A percentile compares a stretch with the other conserved stretches of the same genome.
Conservation (phyloP, 2,113 vertebrate species). For the Struthio camelus region DNA sequence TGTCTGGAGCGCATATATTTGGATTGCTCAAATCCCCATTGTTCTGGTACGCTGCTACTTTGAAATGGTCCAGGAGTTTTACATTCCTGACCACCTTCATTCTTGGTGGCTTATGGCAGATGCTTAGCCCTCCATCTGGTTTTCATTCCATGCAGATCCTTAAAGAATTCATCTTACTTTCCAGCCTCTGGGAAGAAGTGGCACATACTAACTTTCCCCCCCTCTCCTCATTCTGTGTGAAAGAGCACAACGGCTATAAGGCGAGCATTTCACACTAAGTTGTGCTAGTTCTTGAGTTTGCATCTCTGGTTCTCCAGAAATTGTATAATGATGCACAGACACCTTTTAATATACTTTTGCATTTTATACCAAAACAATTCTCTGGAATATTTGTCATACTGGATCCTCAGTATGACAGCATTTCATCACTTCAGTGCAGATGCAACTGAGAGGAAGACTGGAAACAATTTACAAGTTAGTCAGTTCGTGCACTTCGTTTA, state of each 20-base stretch:
- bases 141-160: slow-evolving; percentile 5
- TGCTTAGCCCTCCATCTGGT: slow-evolving; percentile 40
- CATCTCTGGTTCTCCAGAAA: not conserved
- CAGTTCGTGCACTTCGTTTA: not conserved
- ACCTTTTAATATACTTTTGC: not conserved
- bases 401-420: not conserved
- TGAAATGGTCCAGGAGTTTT: slow-evolving; percentile 52
- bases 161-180: slow-evolving; percentile 7
- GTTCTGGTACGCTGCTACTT: not conserved
- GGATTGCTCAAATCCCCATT: not conserved
- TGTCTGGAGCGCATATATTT: slow-evolving; percentile 9
- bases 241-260: not conserved
- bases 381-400: not conserved
- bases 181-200: not conserved
- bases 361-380: not conserved
- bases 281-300: not conserved
- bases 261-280: not conserved
- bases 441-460: not conserved
- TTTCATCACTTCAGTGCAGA: not conserved
- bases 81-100: slow-evolving; percentile 34
- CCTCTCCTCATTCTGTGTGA: not conserved
- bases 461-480: not conserved
- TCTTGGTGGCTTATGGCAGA: slow-evolving; percentile 18
- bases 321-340: accelerated
- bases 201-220: not conserved